These are phyloP conservation scores for Heterodera schachtii DNA, from an alignment of 1,140 invertebrate genomes.

Conservation along the genomic window DNA sequence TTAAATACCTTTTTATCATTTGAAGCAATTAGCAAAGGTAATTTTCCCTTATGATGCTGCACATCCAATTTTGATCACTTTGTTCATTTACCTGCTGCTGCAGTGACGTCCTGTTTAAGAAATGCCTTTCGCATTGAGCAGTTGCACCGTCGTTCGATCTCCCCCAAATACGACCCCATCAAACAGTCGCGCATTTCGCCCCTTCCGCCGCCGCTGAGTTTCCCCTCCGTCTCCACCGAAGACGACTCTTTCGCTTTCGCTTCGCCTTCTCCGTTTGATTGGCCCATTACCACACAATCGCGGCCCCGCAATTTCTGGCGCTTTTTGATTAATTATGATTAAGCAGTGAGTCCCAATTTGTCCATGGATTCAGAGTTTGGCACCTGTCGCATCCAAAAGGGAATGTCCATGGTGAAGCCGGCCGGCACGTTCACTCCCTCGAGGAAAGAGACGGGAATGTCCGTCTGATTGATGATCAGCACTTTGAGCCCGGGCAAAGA, in stretches of 20 bases:
- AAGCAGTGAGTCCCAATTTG: constrained; percentile 16
- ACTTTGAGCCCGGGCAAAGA: constrained; percentile 60
- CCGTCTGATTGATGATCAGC: constrained; percentile 65
- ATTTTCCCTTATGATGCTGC: too few relatives aligned
- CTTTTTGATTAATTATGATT: constrained; percentile 34
- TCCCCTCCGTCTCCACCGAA: neutral
- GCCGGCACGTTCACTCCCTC: constrained; percentile 64
- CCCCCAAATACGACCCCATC: constrained; percentile 55
- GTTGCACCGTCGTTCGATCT: constrained; percentile 56
- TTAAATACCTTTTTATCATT: too few relatives aligned
- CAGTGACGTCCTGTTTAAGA: neutral
- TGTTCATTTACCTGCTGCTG: neutral
- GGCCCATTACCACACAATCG: constrained; percentile 47
- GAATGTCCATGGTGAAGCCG: constrained; percentile 64
- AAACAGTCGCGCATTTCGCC: constrained; percentile 40
- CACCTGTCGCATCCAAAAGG: constrained; percentile 64
- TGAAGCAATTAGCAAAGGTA: too few relatives aligned
- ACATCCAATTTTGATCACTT: too few relatives aligned
- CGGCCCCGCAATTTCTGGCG: constrained; percentile 61
- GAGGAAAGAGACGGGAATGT: constrained; percentile 52
- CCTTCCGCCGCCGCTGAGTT: neutral
- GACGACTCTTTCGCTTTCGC: neutral
- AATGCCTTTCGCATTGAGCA: constrained; percentile 59
- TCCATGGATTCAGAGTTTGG: constrained; percentile 3
- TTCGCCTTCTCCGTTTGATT: neutral